Base-by-base conservation (phyloP, 2,797 vertebrate genomes). In the Coendou prehensilis region DNA sequence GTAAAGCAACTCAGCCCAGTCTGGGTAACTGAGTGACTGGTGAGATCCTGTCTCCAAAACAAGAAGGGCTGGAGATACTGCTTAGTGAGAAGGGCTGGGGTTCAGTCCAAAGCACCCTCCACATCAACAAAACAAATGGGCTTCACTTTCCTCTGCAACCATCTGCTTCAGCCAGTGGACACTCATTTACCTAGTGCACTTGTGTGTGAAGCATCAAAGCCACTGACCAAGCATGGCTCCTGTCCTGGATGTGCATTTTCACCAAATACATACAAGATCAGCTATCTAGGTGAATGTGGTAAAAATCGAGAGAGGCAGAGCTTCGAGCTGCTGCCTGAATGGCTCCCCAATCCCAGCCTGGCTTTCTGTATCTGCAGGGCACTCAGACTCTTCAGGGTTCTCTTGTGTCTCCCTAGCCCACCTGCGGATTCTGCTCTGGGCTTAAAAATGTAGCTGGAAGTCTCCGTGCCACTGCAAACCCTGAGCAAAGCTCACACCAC, bases 281-380 rank as follows among this genome's bases (percentile, higher is more conserved):
- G 20, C 15, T 0, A 9, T 20, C 2, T 2, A 1, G 14, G 7
- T 33, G 33, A n/a, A 37, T 2, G 5, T 26, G n/a, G 3, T 9
- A 0, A 37, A 57, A 45, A 33, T 7, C 0, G 30, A 3, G 45
- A 71, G 22, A 28, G 5, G 6, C 4, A 26, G 33, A 18, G 33
- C 14, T 10, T 1, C 1, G 26, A 87, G 80, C 37, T 52, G 73
- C 18, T 79, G 89, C 86, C 47, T 33, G 50, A 64, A 33, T 3
- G 14, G 50, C 0, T 11, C 33, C 10, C 33, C 54, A 52, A 64
- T 14, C 61, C 80, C 0, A 0, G 13, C 0, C 52, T 18, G 41
- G n/a, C 6, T 0, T 28, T 69, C 33, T 0, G 0, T 0, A 23
- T 10, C 9, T 11, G 47, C 23, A 41, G 1, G 23, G 33, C 0